phyloP scores from a whole-genome alignment of 2,888 invertebrate genomes.

The Tortrix viridana region DNA sequence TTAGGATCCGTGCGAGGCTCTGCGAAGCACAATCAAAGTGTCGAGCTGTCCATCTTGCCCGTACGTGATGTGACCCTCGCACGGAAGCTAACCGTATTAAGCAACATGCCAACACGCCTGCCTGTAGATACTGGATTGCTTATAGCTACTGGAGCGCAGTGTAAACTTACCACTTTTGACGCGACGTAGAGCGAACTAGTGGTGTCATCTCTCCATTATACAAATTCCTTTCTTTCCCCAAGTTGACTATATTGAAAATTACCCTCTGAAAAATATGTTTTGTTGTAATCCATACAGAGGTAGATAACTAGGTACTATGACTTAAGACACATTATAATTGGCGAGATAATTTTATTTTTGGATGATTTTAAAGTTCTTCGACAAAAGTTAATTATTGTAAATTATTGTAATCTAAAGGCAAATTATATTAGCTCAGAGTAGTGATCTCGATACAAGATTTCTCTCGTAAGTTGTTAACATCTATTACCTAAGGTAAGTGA shows the following conservation, averaged over 20 bases:
- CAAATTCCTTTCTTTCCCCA: constrained; percentile 95
- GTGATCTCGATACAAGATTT: too few relatives aligned
- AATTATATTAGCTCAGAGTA: too few relatives aligned
- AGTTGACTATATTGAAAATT: constrained; percentile 98
- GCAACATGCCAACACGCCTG: constrained; percentile 13
- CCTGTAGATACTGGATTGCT: not conserved
- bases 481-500: too few relatives aligned
- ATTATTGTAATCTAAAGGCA: too few relatives aligned
- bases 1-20: constrained; percentile 38
- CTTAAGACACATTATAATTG: too few relatives aligned
- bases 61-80: constrained; percentile 22
- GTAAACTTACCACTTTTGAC: constrained; percentile 92
- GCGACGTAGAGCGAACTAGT: constrained; percentile 94
- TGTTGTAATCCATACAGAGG: not conserved
- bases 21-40: constrained; percentile 39
- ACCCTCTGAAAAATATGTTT: constrained; percentile 88
- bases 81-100: constrained; percentile 19
- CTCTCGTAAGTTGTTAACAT: too few relatives aligned
- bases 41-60: constrained; percentile 29
- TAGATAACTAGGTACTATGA: too few relatives aligned
- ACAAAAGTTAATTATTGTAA: too few relatives aligned
- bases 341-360: too few relatives aligned
- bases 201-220: constrained; percentile 97
- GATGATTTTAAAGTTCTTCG: too few relatives aligned
- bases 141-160: not conserved